Percentiles rank a stretch among this genome's conserved stretches.
Conservation (phyloP, 2,797 vertebrate genomes). For the Melanogrammus aeglefinus region DNA sequence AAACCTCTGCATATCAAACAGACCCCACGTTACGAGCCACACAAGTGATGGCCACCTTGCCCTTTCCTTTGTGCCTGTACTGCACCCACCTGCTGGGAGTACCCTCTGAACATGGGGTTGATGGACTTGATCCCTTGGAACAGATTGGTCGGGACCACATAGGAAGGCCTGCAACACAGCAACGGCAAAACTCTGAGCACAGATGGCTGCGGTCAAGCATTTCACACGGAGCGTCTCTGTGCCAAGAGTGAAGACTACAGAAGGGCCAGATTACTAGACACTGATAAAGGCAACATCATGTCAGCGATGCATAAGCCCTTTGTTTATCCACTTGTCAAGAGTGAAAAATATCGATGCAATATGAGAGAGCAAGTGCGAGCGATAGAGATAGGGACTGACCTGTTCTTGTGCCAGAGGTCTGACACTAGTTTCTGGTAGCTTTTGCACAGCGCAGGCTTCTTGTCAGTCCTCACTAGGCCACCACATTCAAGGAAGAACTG, state of each 20-base stretch:
- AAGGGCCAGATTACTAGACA: background rate
- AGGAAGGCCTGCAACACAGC: conserved; percentile 81
- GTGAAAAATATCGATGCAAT: background rate
- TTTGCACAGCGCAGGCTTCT: conserved; percentile 96
- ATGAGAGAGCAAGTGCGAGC: background rate
- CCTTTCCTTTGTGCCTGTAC: background rate
- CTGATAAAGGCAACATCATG: background rate
- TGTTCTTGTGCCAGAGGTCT: conserved; percentile 97
- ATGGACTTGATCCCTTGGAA: conserved; percentile 98
- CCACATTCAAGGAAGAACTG: conserved; percentile 96
- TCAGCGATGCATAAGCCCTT: background rate
- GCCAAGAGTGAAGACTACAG: background rate
- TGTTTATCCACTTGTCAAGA: conserved; percentile 1
- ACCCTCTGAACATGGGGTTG: conserved; percentile 96
- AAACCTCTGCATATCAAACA: background rate
- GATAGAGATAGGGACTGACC: conserved; percentile 69
- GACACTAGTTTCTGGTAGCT: conserved; percentile 98
- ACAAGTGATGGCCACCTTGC: background rate
- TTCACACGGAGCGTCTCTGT: background rate
- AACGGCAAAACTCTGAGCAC: background rate
- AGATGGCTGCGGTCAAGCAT: background rate
- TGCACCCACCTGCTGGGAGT: conserved; percentile 92
- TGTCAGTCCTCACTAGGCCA: conserved; percentile 90
- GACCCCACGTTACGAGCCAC: background rate
- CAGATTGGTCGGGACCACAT: conserved; percentile 93